phyloP scores from a whole-genome alignment of 2,888 invertebrate genomes.

The Napeogenes sylphis region DNA sequence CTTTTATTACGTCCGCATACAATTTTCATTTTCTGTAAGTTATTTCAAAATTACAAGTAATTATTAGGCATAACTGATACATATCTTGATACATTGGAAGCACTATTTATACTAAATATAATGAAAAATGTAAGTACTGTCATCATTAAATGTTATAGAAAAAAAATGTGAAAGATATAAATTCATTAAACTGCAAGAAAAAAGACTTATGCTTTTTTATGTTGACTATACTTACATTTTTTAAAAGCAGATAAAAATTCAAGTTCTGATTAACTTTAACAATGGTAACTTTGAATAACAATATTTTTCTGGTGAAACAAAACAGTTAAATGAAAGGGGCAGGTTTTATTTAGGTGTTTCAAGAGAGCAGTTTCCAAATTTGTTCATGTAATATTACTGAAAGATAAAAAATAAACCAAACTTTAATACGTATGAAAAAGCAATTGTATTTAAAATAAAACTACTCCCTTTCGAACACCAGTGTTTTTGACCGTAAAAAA shows the following conservation, averaged over 20 bases:
- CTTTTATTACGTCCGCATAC: not conserved
- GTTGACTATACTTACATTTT: conserved; percentile 8
- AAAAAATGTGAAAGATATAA: not conserved
- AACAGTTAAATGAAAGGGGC: conserved; percentile 13
- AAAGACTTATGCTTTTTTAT: conserved; percentile 3
- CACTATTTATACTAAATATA: conserved; percentile 7
- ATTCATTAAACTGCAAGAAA: not conserved
- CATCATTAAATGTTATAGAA: conserved; percentile 8
- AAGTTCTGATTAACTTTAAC: conserved; percentile 21
- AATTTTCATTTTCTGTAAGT: not conserved
- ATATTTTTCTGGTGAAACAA: conserved; percentile 4
- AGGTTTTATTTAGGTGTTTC: conserved; percentile 11
- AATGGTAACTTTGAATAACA: conserved; percentile 25
- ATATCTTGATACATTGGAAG: conserved; percentile 14
- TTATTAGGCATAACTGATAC: not conserved
- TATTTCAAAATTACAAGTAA: conserved; percentile 3
- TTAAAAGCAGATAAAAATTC: conserved; percentile 6
- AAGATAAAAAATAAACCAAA: not conserved
- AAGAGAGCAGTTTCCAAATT: not conserved
- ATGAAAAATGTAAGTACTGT: not conserved
- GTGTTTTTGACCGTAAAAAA: not conserved
- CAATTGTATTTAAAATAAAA: not conserved
- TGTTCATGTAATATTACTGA: not conserved
- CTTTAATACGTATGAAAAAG: not conserved
- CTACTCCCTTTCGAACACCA: not conserved